phyloP scores from a whole-genome alignment of 2,113 vertebrate genomes.

The Myotis yumanensis region DNA sequence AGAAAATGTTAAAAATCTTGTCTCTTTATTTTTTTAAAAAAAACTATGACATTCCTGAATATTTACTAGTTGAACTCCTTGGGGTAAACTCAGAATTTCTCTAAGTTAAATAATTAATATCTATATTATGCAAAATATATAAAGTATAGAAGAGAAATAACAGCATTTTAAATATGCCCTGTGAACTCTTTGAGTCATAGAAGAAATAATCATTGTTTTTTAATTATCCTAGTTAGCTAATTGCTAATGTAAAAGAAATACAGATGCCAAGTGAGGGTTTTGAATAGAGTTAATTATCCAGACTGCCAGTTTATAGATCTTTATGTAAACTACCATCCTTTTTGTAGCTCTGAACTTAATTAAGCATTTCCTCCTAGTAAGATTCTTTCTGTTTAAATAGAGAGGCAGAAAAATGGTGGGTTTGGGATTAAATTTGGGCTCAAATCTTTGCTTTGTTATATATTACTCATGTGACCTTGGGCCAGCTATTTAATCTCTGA shows the following conservation, averaged over 20 bases:
- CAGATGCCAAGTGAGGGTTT: conserved; percentile 25
- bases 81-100: conserved; percentile 67
- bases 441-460: not conserved
- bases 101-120: conserved; percentile 63
- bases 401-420: not conserved
- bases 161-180: conserved; percentile 65
- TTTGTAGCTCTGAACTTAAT: conserved; percentile 51
- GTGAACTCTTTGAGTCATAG: conserved; percentile 51
- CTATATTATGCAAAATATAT: conserved; percentile 57
- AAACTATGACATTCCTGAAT: not conserved
- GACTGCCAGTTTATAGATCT: conserved; percentile 45
- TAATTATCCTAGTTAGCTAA: conserved; percentile 18
- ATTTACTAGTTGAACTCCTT: conserved; percentile 67
- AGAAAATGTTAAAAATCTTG: conserved; percentile 64
- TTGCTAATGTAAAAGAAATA: conserved; percentile 52
- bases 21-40: not conserved
- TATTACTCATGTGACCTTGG: not conserved
- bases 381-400: conserved; percentile 36
- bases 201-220: conserved; percentile 62
- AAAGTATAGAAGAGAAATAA: conserved; percentile 64
- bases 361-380: conserved; percentile 29
- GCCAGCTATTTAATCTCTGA: conserved; percentile 16
- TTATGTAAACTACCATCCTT: conserved; percentile 6
- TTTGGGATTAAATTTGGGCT: conserved; percentile 23
- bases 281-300: conserved; percentile 48